phyloP scores from a whole-genome alignment of 2,888 invertebrate genomes.

The Schrankia costaestrigalis region DNA sequence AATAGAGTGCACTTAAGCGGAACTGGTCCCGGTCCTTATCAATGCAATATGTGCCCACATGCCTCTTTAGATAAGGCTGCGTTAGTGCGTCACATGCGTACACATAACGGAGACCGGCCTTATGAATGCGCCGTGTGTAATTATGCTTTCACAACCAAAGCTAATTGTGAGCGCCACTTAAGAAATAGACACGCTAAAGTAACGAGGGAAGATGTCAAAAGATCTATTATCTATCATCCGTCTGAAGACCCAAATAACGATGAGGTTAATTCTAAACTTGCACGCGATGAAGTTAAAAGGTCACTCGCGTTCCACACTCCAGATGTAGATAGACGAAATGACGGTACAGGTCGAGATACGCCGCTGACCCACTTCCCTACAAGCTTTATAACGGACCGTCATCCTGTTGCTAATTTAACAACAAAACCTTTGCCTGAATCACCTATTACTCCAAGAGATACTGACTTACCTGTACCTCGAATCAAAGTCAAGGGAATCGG shows the following conservation, averaged over 20 bases:
- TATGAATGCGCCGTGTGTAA: slow-evolving; percentile 97
- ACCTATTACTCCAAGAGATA: slow-evolving; percentile 58
- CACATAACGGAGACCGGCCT: slow-evolving; percentile 97
- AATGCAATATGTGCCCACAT: slow-evolving; percentile 96
- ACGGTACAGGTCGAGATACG: slow-evolving; percentile 62
- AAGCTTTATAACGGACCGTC: slow-evolving; percentile 69
- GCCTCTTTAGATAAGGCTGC: slow-evolving; percentile 95
- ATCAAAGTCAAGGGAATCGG: slow-evolving; percentile 84
- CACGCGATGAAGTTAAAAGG: slow-evolving; percentile 79
- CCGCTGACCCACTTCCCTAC: slow-evolving; percentile 70
- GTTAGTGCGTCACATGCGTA: slow-evolving; percentile 93
- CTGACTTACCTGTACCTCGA: slow-evolving; percentile 63
- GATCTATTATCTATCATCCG: slow-evolving; percentile 92
- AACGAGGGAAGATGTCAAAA: slow-evolving; percentile 93
- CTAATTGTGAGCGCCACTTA: slow-evolving; percentile 97
- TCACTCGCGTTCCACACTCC: slow-evolving; percentile 78
- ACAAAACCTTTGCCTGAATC: slow-evolving; percentile 61
- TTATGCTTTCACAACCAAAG: slow-evolving; percentile 98
- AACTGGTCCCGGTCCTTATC: slow-evolving; percentile 89
- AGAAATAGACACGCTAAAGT: slow-evolving; percentile 94
- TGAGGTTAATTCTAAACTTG: slow-evolving; percentile 81
- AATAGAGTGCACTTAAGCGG: slow-evolving; percentile 92
- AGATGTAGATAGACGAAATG: slow-evolving; percentile 69
- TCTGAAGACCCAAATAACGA: slow-evolving; percentile 92
- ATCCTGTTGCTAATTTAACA: slow-evolving; percentile 61